Evolutionary conservation across 1,140 invertebrate genomes (phyloP), one percentile per base, ranked within the genome.

Genomic region (Cryptotermes secundus): DNA sequence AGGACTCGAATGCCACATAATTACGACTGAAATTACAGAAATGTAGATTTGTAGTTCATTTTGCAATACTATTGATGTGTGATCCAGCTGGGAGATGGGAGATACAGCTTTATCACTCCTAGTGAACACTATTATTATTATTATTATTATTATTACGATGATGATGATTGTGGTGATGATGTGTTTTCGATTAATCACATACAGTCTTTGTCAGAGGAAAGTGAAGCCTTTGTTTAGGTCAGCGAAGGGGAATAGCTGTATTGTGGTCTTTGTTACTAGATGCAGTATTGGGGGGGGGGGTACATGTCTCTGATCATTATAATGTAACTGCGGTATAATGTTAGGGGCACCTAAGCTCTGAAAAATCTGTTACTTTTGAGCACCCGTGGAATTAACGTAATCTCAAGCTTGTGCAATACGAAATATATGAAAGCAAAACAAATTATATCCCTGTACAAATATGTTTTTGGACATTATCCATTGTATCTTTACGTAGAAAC

Each of bases 141-240:
- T 49, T 49, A 49, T 49, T 14, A 49, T 49, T 49, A 49, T 45
- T 10, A 45, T 49, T 42, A 59, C 19, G 19, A n/a, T n/a, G 53
- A 59, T 59, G 53, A 19, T 59, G 53, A 59, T 59, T 14, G 24
- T 59, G n/a, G 59, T 72, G 59, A 72, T 72, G 59, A 72, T 72
- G 59, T 14, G 59, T 72, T 72, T 72, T 72, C 59, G 59, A 72
- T 72, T 72, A 72, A 72, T 72, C 59, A 72, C 59, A 72, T 72
- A 72, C 59, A 72, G 59, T 72, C 59, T 72, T 72, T 72, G 59
- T 72, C 59, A 72, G 59, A 72, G 59, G 59, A 72, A 72, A 72
- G 59, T 72, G 59, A 72, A 72, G 59, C 59, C 59, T 72, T 72
- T 72, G 59, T 72, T n/a, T 31, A 10, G 59, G 26, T 26, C 59